Evolutionary conservation across 2,797 vertebrate species (phyloP).

Genomic region (Halcyon chelicuti): DNA sequence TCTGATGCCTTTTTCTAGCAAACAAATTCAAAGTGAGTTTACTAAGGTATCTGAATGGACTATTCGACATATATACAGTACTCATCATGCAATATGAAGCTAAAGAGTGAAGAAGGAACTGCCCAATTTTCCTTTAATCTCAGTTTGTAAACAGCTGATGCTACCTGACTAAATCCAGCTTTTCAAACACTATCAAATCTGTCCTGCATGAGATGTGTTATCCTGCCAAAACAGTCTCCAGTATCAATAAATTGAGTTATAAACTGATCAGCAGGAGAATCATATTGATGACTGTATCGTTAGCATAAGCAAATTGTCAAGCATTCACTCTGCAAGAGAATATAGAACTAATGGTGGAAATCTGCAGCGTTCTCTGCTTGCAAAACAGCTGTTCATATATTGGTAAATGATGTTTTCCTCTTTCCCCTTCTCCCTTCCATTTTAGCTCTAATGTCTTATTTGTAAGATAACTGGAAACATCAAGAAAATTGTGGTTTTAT

Average conservation of each 20-base stretch:
- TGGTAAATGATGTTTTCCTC: neutral
- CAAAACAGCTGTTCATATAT: neutral
- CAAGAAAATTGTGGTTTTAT: neutral
- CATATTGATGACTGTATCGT: neutral
- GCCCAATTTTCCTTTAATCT: neutral
- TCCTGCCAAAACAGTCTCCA: neutral
- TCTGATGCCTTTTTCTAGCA: neutral
- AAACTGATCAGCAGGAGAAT: neutral
- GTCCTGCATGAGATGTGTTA: neutral
- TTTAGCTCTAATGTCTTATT: neutral
- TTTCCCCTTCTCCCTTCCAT: neutral
- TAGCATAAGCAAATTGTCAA: neutral
- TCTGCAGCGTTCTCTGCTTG: neutral
- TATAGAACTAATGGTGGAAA: neutral
- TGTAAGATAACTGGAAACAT: neutral
- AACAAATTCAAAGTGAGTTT: neutral
- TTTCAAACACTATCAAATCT: neutral
- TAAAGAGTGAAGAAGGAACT: neutral
- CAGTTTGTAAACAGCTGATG: neutral
- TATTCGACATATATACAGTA: neutral
- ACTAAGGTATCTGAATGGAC: neutral
- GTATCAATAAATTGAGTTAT: neutral
- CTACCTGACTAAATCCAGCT: neutral
- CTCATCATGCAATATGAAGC: neutral
- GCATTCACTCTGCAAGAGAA: neutral